These are phyloP conservation scores for Apodemia zela DNA, from an alignment of 2,888 invertebrate species.

Conservation along the genomic window DNA sequence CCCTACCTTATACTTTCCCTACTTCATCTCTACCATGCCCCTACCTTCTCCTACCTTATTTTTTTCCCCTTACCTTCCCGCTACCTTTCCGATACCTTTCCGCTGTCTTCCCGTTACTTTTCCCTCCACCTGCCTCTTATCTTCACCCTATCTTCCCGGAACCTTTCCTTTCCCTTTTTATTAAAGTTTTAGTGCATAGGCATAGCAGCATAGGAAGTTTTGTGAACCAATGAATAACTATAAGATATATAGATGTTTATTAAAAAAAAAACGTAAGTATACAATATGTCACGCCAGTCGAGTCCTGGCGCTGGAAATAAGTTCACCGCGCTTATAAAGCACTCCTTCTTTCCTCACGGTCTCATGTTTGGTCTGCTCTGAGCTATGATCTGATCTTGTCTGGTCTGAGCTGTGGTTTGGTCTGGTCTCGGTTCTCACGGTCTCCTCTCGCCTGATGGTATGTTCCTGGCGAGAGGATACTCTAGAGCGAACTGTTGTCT, in stretches of 20 bases:
- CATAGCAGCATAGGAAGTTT: too few species aligned
- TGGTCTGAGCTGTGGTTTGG: constrained; percentile 23
- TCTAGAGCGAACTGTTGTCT: constrained; percentile 75
- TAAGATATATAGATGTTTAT: constrained; percentile 60
- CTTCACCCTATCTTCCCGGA: too few species aligned
- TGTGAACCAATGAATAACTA: background rate
- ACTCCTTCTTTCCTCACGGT: constrained; percentile 48
- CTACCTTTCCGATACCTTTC: too few species aligned
- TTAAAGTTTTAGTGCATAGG: too few species aligned
- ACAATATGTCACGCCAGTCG: constrained; percentile 63
- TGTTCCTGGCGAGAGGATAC: constrained; percentile 43
- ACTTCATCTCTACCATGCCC: too few species aligned
- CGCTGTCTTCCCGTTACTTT: too few species aligned
- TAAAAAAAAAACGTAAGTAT: constrained; percentile 61
- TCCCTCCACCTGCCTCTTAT: too few species aligned
- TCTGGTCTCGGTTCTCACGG: background rate
- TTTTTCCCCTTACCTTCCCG: too few species aligned
- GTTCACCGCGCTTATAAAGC: constrained; percentile 89
- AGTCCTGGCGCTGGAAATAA: constrained; percentile 87
- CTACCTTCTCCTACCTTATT: too few species aligned
- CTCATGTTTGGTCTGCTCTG: constrained; percentile 33
- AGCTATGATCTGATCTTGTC: constrained; percentile 29
- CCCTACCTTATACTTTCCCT: too few species aligned
- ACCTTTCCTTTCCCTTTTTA: too few species aligned
- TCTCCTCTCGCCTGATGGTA: constrained; percentile 24